Conservation (phyloP, 2,113 vertebrate genomes). For the Orthochromis malagaraziensis region DNA sequence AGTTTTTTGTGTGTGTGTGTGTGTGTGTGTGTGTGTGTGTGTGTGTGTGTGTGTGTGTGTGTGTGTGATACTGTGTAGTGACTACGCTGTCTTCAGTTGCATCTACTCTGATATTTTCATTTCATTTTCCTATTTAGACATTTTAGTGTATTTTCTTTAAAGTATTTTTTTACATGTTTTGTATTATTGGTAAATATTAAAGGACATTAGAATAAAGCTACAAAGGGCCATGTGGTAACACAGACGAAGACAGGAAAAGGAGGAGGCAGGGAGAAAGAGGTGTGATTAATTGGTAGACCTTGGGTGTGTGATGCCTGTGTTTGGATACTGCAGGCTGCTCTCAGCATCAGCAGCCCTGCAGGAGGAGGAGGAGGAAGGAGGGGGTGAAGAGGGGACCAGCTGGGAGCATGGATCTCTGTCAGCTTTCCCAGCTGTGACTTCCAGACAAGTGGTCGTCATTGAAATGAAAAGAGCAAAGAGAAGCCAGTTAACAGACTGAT, state of each 20-base stretch:
- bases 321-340: constrained; percentile 7
- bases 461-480: not conserved
- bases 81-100: not conserved
- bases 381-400: not conserved
- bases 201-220: not conserved
- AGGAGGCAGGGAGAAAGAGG: not conserved
- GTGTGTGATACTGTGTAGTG: not conserved
- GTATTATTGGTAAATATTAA: not conserved
- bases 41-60: not conserved
- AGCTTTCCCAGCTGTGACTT: not conserved
- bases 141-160: not conserved
- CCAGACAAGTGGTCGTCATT: not conserved
- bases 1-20: not conserved
- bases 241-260: not conserved
- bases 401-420: constrained; percentile 3
- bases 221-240: constrained; percentile 57
- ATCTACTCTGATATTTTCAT: not conserved
- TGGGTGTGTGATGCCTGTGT: not conserved
- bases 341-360: constrained; percentile 25
- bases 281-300: constrained; percentile 31
- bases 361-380: not conserved
- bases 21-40: not conserved
- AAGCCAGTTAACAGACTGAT: not conserved
- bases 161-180: not conserved
- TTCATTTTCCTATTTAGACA: not conserved